These are phyloP conservation scores for Charina bottae DNA, from an alignment of 2,113 vertebrate species.

Conservation along the genomic window DNA sequence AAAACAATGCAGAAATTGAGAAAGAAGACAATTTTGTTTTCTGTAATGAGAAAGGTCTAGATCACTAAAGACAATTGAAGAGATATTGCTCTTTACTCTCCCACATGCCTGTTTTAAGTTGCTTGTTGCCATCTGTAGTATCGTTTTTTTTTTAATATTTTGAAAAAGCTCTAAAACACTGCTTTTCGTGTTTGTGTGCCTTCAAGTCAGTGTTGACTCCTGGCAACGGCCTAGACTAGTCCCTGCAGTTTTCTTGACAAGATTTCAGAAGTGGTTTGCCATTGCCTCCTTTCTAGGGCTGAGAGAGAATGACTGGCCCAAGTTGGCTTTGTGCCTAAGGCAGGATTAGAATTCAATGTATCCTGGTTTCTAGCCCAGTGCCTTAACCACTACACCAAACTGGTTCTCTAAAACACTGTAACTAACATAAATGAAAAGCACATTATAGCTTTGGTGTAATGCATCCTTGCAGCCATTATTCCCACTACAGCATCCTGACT, in stretches of 20 bases:
- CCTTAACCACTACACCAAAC: background rate
- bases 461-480: background rate
- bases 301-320: no score
- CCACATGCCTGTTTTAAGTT: background rate
- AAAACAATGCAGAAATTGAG: background rate
- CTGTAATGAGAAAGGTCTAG: background rate
- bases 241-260: background rate
- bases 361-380: background rate
- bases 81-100: background rate
- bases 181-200: background rate
- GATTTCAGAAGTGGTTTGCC: background rate
- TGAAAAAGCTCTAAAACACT: no score
- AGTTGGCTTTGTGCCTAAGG: background rate
- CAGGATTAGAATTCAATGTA: background rate
- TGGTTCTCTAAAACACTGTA: background rate
- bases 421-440: background rate
- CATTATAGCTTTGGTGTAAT: background rate
- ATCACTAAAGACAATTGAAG: background rate
- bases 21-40: background rate
- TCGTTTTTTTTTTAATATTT: background rate
- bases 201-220: background rate
- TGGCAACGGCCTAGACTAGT: background rate
- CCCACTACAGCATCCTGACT: background rate
- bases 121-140: background rate
- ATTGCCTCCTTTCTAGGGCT: no score